Base-by-base conservation (phyloP, 1,140 invertebrate species). In the Ceratina japonica region DNA sequence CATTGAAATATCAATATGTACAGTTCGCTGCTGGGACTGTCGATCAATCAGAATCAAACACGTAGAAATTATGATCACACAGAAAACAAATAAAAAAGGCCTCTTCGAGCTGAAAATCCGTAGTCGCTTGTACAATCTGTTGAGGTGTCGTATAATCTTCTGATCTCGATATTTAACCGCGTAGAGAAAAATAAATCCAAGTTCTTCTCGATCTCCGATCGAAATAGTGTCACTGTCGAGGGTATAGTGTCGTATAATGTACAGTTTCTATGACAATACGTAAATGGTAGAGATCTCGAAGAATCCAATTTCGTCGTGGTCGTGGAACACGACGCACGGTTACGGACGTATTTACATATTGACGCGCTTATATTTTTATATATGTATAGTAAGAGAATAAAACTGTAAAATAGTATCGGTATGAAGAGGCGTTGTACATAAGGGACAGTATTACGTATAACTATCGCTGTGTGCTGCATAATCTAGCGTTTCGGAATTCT, bases 201-300 rank as follows among this genome's bases (percentile, higher is more conserved):
- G 5, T 58, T 54, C 24, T 71, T 69, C 31, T 63, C 66, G 68
- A 44, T 72, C 75, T n/a, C 10, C 5, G 59, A 77, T 71, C 75
- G 49, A 63, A 63, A 44, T 70, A 52, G 44, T n/a, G 7, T 71
- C 58, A 56, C 27, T 54, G 56, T 71, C 58, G 8, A 63, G 13
- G 49, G 31, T 49, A 54, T 72, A 72, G 20, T 54, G 13, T 70
- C 68, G 68, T 72, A 62, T 56, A 37, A 70, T 62, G 31, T 77
- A 71, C 44, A 77, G 59, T 77, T 77, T 72, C 68, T 77, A 63
- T 77, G 75, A 77, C 75, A 77, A 77, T 77, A 77, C 75, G 56
- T 77, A 77, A 44, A 27, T 62, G 20, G 68, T 63, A 72, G 49
- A 63, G 27, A 72, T 22, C 49, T 63, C 16, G 69, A 27, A 63